Evolutionary conservation across 2,113 vertebrate species (phyloP), one percentile per base, ranked within the genome.

Genomic region (Machaerirhynchus nigripectus): DNA sequence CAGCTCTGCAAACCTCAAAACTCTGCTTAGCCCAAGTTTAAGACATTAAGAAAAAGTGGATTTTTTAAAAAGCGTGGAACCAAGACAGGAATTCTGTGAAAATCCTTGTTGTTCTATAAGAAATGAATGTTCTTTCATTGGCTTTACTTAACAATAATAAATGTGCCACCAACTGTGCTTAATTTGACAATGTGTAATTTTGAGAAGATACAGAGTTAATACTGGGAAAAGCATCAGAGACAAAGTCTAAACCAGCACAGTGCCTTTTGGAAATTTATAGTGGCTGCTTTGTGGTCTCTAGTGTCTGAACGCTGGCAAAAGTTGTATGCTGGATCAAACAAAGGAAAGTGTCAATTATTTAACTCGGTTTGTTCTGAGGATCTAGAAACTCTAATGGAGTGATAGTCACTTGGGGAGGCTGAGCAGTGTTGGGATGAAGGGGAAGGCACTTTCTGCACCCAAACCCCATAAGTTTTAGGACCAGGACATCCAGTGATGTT

Each of bases 1-100:
- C 91, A 91, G 95, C 79, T 97, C 96, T 96, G 94, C 94, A 97
- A 98, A 97, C 95, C 97, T 97, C 96, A 97, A 97, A 97, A 95
- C 92, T 96, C 96, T 95, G 93, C 96, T 97, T 94, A 97, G 96
- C 83, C 93, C 95, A 97, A 98, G 95, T 97, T 97, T 96, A 87
- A 93, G 89, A 96, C 96, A 97, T 97, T 97, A 96, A 93, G 93
- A 78, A 94, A 91, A 96, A 94, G 96, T 68, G 76, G 64, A 47
- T 47, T 60, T 87, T 95, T 94, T 53, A 5, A 6, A 7, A 87
- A 74, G 73, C n/a, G 21, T 76, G 57, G 63, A 96, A 89, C 47
- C 70, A 87, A 73, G 87, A 67, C 33, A 70, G 60, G n/a, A 79
- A 74, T 76, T 85, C 35, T 44, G 27, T 64, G 74, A 82, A 96